A percentile compares a stretch with the other conserved stretches of the same genome.
phyloP scores from a whole-genome alignment of 2,113 vertebrate genomes.

The Phalacrocorax brasilianus region DNA sequence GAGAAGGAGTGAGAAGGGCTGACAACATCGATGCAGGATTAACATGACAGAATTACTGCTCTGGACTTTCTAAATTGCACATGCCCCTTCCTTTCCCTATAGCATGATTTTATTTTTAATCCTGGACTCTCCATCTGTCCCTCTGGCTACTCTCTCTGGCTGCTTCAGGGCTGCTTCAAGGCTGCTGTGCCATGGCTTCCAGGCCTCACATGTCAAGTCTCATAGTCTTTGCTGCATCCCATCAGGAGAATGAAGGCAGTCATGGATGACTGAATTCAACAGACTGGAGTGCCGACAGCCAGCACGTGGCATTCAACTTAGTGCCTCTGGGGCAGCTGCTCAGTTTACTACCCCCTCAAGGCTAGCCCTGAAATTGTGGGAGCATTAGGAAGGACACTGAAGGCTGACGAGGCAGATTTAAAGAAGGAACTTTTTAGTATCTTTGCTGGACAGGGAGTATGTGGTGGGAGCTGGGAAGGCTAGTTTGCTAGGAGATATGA shows the following conservation, averaged over 20 bases:
- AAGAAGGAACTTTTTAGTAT: not conserved
- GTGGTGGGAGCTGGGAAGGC: not conserved
- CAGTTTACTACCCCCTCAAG: not conserved
- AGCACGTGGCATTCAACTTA: not conserved
- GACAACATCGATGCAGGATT: not conserved
- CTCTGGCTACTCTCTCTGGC: slow-evolving; percentile 57
- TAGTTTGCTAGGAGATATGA: not conserved
- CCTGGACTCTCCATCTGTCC: slow-evolving; percentile 41
- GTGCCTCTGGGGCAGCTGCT: slow-evolving; percentile 25
- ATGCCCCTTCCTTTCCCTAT: slow-evolving; percentile 26
- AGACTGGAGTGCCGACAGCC: not conserved
- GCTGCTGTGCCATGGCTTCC: slow-evolving; percentile 27
- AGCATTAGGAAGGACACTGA: not conserved
- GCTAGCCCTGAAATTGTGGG: not conserved
- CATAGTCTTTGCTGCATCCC: slow-evolving; percentile 1
- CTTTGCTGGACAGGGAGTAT: not conserved
- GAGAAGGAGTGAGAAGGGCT: slow-evolving; percentile 6
- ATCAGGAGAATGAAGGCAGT: slow-evolving; percentile 9
- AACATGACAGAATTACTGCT: not conserved
- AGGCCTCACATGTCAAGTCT: slow-evolving; percentile 25
- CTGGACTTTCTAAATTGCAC: slow-evolving; percentile 41
- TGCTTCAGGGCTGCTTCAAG: slow-evolving; percentile 57
- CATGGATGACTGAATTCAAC: not conserved
- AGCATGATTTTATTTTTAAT: slow-evolving; percentile 62
- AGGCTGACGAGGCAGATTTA: not conserved